Base-by-base conservation (phyloP, 2,113 vertebrate genomes). In the Cnemophilus loriae region DNA sequence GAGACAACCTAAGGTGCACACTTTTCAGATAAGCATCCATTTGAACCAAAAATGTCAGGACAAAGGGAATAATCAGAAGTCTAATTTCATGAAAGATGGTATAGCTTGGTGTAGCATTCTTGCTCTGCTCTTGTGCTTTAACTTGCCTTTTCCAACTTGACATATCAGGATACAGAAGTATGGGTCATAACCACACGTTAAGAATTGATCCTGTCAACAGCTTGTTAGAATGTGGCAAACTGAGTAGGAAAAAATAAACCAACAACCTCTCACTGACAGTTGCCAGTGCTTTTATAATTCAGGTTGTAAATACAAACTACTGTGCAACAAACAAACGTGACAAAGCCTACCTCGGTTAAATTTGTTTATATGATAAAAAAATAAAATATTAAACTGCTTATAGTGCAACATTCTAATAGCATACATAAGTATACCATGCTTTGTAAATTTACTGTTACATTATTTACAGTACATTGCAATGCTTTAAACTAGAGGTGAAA, bases 341-440 rank as follows among this genome's bases (percentile, higher is more conserved):
- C 78, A 91, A 95, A 95, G 87, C 92, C 91, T 86, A 93, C 73
- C 83, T 95, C 56, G 3, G 82, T 92, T 84, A 85, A 59, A 75
- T 90, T 73, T 87, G 93, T 93, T 96, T 91, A 86, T 87, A 87
- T 52, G 87, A 94, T 97, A 96, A 90, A 97, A 97, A 97, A 97
- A 92, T 85, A 96, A 96, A 95, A 88, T 89, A 95, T 86, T 90
- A 76, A 97, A 97, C 94, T 90, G 94, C 95, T 91, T 65, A 49
- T 96, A 96, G 96, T 93, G 97, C 96, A 95, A 97, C 80, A 63
- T 95, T 97, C 83, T 83, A 94, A 88, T 93, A 91, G 65, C 93
- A 93, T 68, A 97, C 55, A 2, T 60, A 81, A 93, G 93, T 96
- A 94, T 76, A 87, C 90, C 97, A 97, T 98, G 98, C 98, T 95